Conservation (phyloP, 2,113 vertebrate species). For the Xiphophorus couchianus region DNA sequence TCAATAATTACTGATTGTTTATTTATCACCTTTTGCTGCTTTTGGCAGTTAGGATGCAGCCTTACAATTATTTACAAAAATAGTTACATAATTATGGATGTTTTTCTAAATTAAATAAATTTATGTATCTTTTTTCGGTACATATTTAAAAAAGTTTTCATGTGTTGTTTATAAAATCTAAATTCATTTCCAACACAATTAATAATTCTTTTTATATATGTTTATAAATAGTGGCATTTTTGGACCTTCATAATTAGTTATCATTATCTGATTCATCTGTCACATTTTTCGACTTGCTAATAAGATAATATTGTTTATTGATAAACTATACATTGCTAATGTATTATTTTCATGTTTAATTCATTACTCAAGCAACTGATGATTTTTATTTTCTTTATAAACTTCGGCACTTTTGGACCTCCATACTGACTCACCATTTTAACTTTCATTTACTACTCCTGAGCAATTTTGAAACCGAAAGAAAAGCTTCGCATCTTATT, state of each 20-base stretch:
- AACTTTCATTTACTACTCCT: constrained; percentile 18
- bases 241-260: no score
- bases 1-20: no score
- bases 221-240: no score
- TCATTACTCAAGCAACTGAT: not conserved
- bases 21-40: no score
- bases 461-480: constrained; percentile 56
- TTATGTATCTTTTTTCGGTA: not conserved
- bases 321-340: not conserved
- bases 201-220: no score
- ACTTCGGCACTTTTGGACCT: not conserved
- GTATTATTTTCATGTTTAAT: not conserved
- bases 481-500: not conserved
- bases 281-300: not conserved
- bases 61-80: no score
- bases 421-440: not conserved
- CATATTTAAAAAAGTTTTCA: not conserved
- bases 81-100: no score
- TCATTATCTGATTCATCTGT: not conserved
- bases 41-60: no score
- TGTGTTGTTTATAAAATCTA: not conserved
- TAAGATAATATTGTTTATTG: not conserved
- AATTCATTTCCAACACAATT: not conserved
- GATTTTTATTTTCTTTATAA: not conserved
- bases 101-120: no score